Conservation (phyloP, 2,113 vertebrate species). For the Hoplias malabaricus region DNA sequence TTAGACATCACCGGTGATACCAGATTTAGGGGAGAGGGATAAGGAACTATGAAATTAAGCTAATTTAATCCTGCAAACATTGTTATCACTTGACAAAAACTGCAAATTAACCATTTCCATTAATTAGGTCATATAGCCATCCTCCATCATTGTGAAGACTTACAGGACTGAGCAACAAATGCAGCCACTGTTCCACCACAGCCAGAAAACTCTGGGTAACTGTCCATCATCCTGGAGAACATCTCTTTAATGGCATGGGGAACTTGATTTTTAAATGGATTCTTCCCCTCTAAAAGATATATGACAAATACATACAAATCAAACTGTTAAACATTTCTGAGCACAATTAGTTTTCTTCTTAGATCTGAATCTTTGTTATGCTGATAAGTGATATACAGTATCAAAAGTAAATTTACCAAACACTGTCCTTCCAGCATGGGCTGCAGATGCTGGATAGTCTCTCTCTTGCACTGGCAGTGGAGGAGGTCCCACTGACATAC, state of each 20-base stretch:
- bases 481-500: slow-evolving; percentile 58
- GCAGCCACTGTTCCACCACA: slow-evolving; percentile 85
- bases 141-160: slow-evolving; percentile 55
- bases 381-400: background rate
- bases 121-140: background rate
- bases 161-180: slow-evolving; percentile 85
- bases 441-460: background rate
- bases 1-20: too few relatives aligned
- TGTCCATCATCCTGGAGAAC: slow-evolving; percentile 75
- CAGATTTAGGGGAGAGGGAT: too few relatives aligned
- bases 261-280: slow-evolving; percentile 70
- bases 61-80: background rate
- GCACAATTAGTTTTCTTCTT: background rate
- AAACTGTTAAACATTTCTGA: background rate
- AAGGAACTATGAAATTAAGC: too few relatives aligned
- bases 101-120: background rate
- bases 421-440: slow-evolving; percentile 57
- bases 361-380: background rate
- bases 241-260: slow-evolving; percentile 70
- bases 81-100: background rate
- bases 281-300: slow-evolving; percentile 70
- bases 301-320: background rate
- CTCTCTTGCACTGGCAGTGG: slow-evolving; percentile 66
- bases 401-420: slow-evolving; percentile 69
- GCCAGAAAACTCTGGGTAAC: slow-evolving; percentile 72